Base-by-base conservation (phyloP, 2,888 invertebrate genomes). In the Dolichopus griseipennis region DNA sequence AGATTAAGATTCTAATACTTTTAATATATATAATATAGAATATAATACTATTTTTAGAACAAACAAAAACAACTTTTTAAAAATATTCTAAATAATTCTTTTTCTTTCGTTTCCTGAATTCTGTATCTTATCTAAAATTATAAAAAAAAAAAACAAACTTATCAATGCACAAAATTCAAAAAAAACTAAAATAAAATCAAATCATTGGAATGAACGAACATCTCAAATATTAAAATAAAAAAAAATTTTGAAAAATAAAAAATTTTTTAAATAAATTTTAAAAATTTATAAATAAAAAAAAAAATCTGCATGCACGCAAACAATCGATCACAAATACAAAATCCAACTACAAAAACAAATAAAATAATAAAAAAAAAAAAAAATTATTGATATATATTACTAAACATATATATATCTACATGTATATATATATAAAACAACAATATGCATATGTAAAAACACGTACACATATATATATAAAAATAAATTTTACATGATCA, bases 221-320 rank as follows among this genome's bases (percentile, higher is more conserved):
- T 37, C 37, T 10, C 37, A 52, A 52, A 52, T 12, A 18, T 52
- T 52, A 52, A 52, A 52, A 37, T 37, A 37, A 2, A 52, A 43
- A 43, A 15, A 12, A 41, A 41, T 41, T 41, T 9, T 41, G 8
- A 41, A 41, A 41, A 18, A 52, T 2, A 18, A 15, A 52, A 52
- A 52, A 52, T 52, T 18, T 52, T 52, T 18, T 52, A n/a, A 52
- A 27, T 18, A 52, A 52, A 37, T 5, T 7, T 37, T 7, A 37
- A 37, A 37, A 37, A 10, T 37, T 10, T 37, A 37, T 1, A 37
- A 52, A 52, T 18, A 52, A 52, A 52, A 37, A 52, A 15, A 52
- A 68, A 69, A 67, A 68, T 68, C 68, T 68, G 67, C 72, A 70
- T 72, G 72, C 70, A 72, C 71, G 71, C 69, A 72, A 71, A 52